phyloP scores from a whole-genome alignment of 2,888 invertebrate species.

The Thera britannica region DNA sequence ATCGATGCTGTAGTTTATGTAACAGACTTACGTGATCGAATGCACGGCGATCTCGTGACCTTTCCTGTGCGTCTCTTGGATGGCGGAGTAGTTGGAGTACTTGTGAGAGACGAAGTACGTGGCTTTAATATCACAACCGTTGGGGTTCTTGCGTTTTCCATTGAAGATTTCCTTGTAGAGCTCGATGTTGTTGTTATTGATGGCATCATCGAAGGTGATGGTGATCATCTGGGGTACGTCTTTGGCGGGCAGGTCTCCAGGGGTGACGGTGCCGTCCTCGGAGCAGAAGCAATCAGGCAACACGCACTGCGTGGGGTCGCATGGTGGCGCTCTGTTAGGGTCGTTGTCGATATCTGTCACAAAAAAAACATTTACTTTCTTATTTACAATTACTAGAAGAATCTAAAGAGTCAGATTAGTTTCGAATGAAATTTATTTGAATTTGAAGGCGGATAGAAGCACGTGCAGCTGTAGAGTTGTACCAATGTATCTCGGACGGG shows the following conservation, averaged over 20 bases:
- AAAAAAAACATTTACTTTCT: slow-evolving; percentile 38
- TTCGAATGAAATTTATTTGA: slow-evolving; percentile 18
- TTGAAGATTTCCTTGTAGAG: slow-evolving; percentile 97
- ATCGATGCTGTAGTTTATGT: slow-evolving; percentile 14
- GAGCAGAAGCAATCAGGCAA: slow-evolving; percentile 98
- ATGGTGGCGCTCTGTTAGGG: slow-evolving; percentile 96
- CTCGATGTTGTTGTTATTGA: slow-evolving; percentile 97
- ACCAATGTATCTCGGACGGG: slow-evolving; percentile 49
- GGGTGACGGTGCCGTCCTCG: slow-evolving; percentile 94
- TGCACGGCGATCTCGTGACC: slow-evolving; percentile 97
- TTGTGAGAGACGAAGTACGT: slow-evolving; percentile 97
- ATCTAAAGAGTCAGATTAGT: neutral
- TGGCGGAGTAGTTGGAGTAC: slow-evolving; percentile 96
- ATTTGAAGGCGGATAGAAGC: slow-evolving; percentile 41
- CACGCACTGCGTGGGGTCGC: slow-evolving; percentile 93
- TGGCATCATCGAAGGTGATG: slow-evolving; percentile 97
- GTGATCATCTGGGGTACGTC: slow-evolving; percentile 98
- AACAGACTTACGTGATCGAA: slow-evolving; percentile 92
- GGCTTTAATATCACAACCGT: slow-evolving; percentile 96
- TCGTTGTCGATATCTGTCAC: slow-evolving; percentile 95
- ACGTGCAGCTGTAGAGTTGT: slow-evolving; percentile 47
- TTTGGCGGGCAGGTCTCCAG: slow-evolving; percentile 92
- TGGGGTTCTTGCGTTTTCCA: slow-evolving; percentile 94
- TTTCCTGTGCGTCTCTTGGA: slow-evolving; percentile 95
- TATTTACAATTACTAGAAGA: neutral